Evolutionary conservation across 2,888 invertebrate genomes (phyloP), one percentile per base, ranked within the genome.

Genomic region (Autographa gamma): DNA sequence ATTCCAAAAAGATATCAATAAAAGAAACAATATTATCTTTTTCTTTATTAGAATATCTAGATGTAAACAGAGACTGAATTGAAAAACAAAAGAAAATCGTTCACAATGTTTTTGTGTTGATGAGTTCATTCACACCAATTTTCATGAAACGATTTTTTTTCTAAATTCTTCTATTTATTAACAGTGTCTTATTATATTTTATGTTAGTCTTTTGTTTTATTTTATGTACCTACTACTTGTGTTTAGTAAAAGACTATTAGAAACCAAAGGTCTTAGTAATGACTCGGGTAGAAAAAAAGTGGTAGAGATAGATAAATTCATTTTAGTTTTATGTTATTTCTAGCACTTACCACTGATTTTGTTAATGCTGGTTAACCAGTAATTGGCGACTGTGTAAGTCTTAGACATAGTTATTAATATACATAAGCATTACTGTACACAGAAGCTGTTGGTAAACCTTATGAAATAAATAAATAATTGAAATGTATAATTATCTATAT

Each of bases 61-160:
- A 71, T n/a, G 60, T 63, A 60, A 56, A 62, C 34, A 13, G 52
- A 72, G 48, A 38, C 19, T 3, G 31, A 63, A 52, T 31, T 64
- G 52, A 31, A 34, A 6, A 34, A 71, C 48, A 41, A 71, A 60
- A 60, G 60, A 34, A 60, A 60, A 56, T 56, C 13, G 13, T 19
- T 56, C 4, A 19, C 19, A 19, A 56, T 56, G 19, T 54, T 13
- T 13, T 25, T 11, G 8, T 13, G 19, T 56, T 25, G 54, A 56
- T 56, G 19, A 56, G 54, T 19, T 56, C 54, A 25, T 19, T 56
- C 54, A 19, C 25, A 19, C 25, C 54, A 56, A 56, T 56, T 19
- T 13, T 56, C 13, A 25, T 48, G n/a, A 48, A 48, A 48, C n/a
- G 6, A n/a, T n/a, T 9, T 13, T 25, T 13, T 25, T 56, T 18